Base-by-base conservation (phyloP, 2,113 vertebrate genomes). In the Proterorhinus semilunaris region DNA sequence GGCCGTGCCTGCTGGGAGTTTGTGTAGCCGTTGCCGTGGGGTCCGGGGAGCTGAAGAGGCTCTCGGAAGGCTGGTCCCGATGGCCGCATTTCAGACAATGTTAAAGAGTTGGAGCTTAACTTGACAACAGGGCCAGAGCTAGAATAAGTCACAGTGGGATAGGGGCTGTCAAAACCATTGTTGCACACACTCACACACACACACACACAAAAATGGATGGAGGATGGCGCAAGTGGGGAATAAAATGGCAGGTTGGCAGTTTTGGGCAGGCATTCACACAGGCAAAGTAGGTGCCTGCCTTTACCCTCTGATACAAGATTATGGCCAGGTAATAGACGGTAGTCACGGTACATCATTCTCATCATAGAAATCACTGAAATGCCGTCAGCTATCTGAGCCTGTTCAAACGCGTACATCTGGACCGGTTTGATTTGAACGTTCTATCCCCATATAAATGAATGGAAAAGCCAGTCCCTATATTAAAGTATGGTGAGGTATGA, bases 1-100 rank as follows among this genome's bases (percentile, higher is more conserved):
- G 72, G 76, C 46, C 13, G 10, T 62, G 81, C 85, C 87, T 85
- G 75, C 78, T 82, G 87, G 83, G 86, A 87, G 68, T 83, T 85
- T 83, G 68, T 85, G 78, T 55, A 69, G 70, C 47, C 53, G 75
- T 81, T 85, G 69, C 80, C 50, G 51, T 75, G 80, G 78, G 69
- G 77, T 65, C 73, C 69, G 71, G 27, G 53, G 63, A 71, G 69
- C 69, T 83, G 80, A 71, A 80, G 68, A 69, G 75, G 53, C 75
- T 77, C 82, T 78, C 71, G 44, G 72, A 74, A 27, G 79, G 79
- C 55, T 16, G 69, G 72, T 66, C 66, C 69, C 54, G 64, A 63
- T 82, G 65, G 82, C 73, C 55, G 75, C 48, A 78, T 78, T 80
- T 82, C 77, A 75, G 77, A 70, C 58, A 61, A 64, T 69, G 71